phyloP scores from a whole-genome alignment of 2,888 invertebrate species.

The Laspeyria flexula region DNA sequence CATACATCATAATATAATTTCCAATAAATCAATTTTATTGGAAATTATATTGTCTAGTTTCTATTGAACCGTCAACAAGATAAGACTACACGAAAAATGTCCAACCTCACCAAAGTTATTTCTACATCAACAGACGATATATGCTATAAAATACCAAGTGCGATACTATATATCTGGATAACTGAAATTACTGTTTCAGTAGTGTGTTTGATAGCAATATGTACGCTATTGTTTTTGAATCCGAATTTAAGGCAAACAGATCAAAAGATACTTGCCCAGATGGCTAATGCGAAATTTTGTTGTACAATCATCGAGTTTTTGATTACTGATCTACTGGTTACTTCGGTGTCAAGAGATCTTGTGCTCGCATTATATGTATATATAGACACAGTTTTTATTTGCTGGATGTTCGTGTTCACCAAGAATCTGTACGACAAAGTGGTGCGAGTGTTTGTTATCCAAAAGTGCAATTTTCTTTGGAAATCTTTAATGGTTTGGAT shows the following conservation, averaged over 20 bases:
- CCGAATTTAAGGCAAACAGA: slow-evolving; percentile 62
- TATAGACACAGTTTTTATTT: slow-evolving; percentile 59
- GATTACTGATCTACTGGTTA: slow-evolving; percentile 20
- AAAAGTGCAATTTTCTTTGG: slow-evolving; percentile 44
- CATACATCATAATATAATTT: too few species aligned
- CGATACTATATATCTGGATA: slow-evolving; percentile 44
- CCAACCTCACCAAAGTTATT: slow-evolving; percentile 7
- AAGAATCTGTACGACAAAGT: slow-evolving; percentile 70
- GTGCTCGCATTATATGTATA: slow-evolving; percentile 53
- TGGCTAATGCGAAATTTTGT: slow-evolving; percentile 60
- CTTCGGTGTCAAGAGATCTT: slow-evolving; percentile 10
- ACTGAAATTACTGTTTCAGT: slow-evolving; percentile 55
- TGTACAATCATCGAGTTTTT: slow-evolving; percentile 56
- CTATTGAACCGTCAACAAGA: not conserved
- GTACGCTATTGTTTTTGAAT: slow-evolving; percentile 44
- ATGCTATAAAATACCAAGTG: not conserved
- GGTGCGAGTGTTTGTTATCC: slow-evolving; percentile 56
- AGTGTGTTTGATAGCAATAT: slow-evolving; percentile 52
- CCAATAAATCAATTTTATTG: not conserved
- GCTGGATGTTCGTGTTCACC: slow-evolving; percentile 71
- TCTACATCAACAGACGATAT: not conserved
- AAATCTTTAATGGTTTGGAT: slow-evolving; percentile 54
- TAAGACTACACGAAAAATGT: slow-evolving; percentile 13
- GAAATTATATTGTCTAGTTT: not conserved
- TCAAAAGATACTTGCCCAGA: slow-evolving; percentile 61